Percentiles rank a stretch among this genome's conserved stretches.
Conservation (phyloP, 2,888 invertebrate genomes). For the Acanthacorydalis orientalis region DNA sequence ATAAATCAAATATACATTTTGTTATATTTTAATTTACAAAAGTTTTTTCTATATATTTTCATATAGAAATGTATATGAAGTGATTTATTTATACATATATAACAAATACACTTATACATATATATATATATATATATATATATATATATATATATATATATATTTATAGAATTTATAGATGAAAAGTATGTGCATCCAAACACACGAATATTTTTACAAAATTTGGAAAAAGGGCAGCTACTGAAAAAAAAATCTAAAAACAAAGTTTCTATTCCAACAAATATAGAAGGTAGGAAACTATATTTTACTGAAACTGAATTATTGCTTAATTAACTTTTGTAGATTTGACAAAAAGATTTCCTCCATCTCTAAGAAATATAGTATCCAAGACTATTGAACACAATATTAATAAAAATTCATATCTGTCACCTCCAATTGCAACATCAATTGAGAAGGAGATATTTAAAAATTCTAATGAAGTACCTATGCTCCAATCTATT, state of each 20-base stretch:
- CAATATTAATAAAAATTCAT: background rate
- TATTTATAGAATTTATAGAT: slow-evolving; percentile 38
- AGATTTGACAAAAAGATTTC: slow-evolving; percentile 21
- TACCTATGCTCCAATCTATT: no score
- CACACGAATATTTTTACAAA: slow-evolving; percentile 41
- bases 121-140: no score
- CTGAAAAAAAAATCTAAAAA: slow-evolving; percentile 14
- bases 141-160: slow-evolving; percentile 1
- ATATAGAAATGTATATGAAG: no score
- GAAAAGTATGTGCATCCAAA: slow-evolving; percentile 37
- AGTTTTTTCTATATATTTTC: no score
- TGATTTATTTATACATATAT: no score
- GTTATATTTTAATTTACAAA: no score
- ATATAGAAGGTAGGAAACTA: background rate
- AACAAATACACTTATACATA: no score
- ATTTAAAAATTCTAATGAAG: background rate
- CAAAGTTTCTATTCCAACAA: background rate
- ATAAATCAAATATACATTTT: no score
- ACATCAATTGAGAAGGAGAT: background rate
- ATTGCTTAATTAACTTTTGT: slow-evolving; percentile 7
- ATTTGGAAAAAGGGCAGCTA: slow-evolving; percentile 39
- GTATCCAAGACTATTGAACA: slow-evolving; percentile 19
- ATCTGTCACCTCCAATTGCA: background rate
- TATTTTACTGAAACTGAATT: background rate
- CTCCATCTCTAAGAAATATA: slow-evolving; percentile 21